Evolutionary conservation across 2,113 vertebrate genomes (phyloP).

Genomic region (Melanocharis versteri): DNA sequence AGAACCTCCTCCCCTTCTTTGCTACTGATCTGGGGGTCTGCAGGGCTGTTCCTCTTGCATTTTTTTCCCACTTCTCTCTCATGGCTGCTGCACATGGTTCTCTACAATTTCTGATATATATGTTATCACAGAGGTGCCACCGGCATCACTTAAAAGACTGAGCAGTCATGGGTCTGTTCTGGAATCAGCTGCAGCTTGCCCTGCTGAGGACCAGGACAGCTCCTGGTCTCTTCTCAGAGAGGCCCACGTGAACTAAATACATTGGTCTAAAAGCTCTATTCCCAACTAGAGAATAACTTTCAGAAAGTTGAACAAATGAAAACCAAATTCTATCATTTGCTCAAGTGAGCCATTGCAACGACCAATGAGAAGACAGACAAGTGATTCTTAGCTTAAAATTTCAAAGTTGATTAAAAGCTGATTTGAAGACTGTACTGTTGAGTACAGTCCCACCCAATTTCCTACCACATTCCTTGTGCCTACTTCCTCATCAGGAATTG

Average conservation of each 20-base stretch:
- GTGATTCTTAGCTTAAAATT: neutral
- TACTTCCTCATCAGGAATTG: neutral
- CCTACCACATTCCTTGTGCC: neutral
- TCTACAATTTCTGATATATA: neutral
- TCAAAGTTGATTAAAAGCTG: neutral
- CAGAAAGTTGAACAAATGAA: neutral
- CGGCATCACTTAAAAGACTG: fast-evolving
- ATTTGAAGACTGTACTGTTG: neutral
- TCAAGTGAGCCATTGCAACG: neutral
- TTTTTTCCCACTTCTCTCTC: neutral
- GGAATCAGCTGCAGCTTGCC: neutral
- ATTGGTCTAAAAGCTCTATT: neutral
- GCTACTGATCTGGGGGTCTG: neutral
- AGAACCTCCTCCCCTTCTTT: neutral
- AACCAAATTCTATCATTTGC: neutral
- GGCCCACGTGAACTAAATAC: neutral
- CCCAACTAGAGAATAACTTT: neutral
- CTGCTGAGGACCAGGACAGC: neutral
- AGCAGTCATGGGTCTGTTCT: neutral
- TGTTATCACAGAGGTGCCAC: neutral
- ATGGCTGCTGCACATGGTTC: neutral
- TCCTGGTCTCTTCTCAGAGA: neutral
- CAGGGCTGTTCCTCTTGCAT: neutral
- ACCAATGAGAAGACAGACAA: neutral
- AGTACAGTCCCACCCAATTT: neutral